These are phyloP conservation scores for Phymanthus crucifer DNA, from an alignment of 92 coral and sea anemone genomes.

Conservation along the genomic window DNA sequence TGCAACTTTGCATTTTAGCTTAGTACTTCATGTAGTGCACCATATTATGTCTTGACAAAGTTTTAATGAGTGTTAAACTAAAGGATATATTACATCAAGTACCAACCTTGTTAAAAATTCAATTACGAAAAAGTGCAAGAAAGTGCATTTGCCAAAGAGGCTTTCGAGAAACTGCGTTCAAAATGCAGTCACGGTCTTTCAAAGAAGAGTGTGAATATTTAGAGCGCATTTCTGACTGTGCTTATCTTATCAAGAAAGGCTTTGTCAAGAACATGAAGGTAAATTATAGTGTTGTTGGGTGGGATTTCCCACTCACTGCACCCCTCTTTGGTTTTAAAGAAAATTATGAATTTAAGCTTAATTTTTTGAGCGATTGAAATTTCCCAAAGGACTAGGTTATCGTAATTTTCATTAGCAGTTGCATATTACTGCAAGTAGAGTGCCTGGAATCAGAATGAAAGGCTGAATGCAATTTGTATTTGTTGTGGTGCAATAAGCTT, in stretches of 20 bases:
- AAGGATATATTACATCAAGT: too few species aligned
- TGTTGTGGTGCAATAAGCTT: too few species aligned
- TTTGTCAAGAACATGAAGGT: constrained; percentile 99
- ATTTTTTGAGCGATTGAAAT: too few species aligned
- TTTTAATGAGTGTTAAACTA: too few species aligned
- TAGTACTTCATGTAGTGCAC: too few species aligned
- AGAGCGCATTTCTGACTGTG: constrained; percentile 68
- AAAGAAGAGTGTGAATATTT: constrained; percentile 86
- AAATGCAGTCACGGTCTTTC: constrained; percentile 68
- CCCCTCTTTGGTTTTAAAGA: background rate
- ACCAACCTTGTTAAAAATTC: background rate
- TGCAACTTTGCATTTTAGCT: too few species aligned
- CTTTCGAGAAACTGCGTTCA: background rate
- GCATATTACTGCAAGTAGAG: too few species aligned
- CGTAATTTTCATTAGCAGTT: too few species aligned
- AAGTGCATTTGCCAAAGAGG: background rate
- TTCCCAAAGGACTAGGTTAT: too few species aligned
- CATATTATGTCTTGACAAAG: too few species aligned
- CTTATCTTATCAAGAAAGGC: constrained; percentile 89
- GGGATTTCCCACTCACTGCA: background rate
- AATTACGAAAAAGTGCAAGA: background rate
- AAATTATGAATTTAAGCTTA: background rate
- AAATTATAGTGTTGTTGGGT: background rate
- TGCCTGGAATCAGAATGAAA: too few species aligned
- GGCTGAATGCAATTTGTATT: too few species aligned